Conservation (phyloP, 2,797 vertebrate species). For the Selene dorsalis region DNA sequence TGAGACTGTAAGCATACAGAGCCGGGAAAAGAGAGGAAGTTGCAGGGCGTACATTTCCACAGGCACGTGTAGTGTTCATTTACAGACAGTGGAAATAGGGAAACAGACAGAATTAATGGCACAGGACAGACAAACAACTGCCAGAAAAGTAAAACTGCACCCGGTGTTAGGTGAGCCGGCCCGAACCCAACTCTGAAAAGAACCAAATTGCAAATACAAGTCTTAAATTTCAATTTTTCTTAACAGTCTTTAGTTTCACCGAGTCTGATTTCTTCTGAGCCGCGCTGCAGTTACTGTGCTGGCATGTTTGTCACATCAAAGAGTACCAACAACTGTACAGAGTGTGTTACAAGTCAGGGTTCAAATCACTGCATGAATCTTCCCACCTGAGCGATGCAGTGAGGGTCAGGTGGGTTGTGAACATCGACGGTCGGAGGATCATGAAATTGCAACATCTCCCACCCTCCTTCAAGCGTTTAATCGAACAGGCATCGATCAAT, state of each 20-base stretch:
- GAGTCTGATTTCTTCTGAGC: constrained; percentile 35
- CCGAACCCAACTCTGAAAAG: background rate
- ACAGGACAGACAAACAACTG: constrained; percentile 71
- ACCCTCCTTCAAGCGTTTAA: constrained; percentile 61
- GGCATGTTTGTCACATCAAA: constrained; percentile 73
- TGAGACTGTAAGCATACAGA: constrained; percentile 52
- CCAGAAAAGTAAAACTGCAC: constrained; percentile 69
- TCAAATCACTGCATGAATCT: constrained; percentile 52
- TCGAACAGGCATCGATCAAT: constrained; percentile 66
- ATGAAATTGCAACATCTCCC: constrained; percentile 52
- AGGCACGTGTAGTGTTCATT: constrained; percentile 77
- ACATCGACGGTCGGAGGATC: constrained; percentile 55
- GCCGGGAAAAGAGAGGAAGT: constrained; percentile 69
- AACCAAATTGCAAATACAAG: constrained; percentile 39
- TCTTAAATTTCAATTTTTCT: constrained; percentile 16
- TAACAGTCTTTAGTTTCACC: constrained; percentile 25
- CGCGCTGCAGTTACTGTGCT: constrained; percentile 68
- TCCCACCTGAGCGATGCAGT: constrained; percentile 57
- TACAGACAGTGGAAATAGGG: constrained; percentile 73
- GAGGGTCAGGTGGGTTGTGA: constrained; percentile 48
- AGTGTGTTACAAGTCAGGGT: constrained; percentile 54
- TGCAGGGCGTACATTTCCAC: constrained; percentile 77
- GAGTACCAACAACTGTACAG: constrained; percentile 73
- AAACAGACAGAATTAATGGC: constrained; percentile 72
- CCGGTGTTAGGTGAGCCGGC: constrained; percentile 32